These are phyloP conservation scores for Drosophila lacteicornis DNA, from an alignment of 1,140 invertebrate genomes.

Conservation along the genomic window DNA sequence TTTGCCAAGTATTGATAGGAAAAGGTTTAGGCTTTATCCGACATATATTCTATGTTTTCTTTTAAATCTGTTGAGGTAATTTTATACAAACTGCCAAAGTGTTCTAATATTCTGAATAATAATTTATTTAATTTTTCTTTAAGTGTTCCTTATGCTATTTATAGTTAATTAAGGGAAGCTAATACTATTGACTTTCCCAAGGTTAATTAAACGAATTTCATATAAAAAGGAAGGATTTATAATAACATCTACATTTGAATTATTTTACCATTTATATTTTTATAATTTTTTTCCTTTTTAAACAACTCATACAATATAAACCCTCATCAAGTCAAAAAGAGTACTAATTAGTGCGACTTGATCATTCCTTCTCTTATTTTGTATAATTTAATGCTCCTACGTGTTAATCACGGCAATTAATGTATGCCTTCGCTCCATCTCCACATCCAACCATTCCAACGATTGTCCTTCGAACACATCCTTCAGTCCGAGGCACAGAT, in stretches of 20 bases:
- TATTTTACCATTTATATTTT: not conserved
- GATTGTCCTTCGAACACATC: conserved; percentile 39
- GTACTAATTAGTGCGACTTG: conserved; percentile 1
- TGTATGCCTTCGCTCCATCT: conserved; percentile 40
- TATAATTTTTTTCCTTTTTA: not conserved
- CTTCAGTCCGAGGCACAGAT: conserved; percentile 13
- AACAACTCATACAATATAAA: not conserved
- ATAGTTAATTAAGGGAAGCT: no score
- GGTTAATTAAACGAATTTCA: no score
- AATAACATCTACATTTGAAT: no score
- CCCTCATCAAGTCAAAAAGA: not conserved
- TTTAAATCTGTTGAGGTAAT: no score
- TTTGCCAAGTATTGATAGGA: not conserved
- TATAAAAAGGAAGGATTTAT: no score
- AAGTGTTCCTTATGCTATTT: no score
- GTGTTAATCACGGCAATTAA: conserved; percentile 81
- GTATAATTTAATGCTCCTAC: conserved; percentile 78
- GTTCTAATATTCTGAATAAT: no score
- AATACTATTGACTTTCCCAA: no score
- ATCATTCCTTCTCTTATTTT: conserved; percentile 21
- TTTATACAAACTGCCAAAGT: no score
- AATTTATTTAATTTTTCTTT: no score
- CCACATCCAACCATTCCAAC: conserved; percentile 20
- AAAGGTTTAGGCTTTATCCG: not conserved
- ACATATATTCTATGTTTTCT: not conserved